Percentiles rank a stretch among this genome's conserved stretches.
phyloP scores from a whole-genome alignment of 2,888 invertebrate genomes.

The Xestia c-nigrum region DNA sequence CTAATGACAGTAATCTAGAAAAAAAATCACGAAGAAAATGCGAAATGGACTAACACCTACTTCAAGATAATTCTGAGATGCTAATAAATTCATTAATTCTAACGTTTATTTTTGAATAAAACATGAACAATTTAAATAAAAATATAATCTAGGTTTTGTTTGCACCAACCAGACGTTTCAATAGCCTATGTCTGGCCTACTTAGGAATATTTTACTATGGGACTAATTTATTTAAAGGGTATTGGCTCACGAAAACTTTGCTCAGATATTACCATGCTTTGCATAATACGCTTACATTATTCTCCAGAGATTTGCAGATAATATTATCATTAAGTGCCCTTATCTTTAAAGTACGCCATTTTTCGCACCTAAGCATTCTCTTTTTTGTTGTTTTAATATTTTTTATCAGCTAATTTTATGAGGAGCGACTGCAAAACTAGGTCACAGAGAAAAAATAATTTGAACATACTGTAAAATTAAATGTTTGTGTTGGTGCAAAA shows the following conservation, averaged over 20 bases:
- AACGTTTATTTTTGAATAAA: constrained; percentile 41
- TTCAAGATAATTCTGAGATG: constrained; percentile 5
- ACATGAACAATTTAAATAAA: constrained; percentile 23
- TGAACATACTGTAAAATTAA: constrained; percentile 14
- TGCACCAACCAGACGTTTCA: constrained; percentile 27
- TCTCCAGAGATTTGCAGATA: constrained; percentile 38
- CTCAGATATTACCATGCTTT: constrained; percentile 38
- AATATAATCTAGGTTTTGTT: constrained; percentile 32
- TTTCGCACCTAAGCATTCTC: constrained; percentile 18
- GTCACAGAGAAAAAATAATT: constrained; percentile 22
- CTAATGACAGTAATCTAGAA: not conserved
- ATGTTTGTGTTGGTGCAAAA: constrained; percentile 33
- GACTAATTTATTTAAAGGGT: constrained; percentile 43
- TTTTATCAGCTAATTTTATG: constrained; percentile 40
- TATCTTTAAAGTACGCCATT: constrained; percentile 37
- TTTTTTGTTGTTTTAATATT: constrained; percentile 38
- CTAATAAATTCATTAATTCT: constrained; percentile 22
- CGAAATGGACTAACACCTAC: not conserved
- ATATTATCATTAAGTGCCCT: constrained; percentile 49
- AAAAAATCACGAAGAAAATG: not conserved
- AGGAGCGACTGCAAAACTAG: constrained; percentile 27
- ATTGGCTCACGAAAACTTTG: constrained; percentile 39
- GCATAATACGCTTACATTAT: constrained; percentile 48
- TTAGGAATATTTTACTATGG: constrained; percentile 27
- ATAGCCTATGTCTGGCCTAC: constrained; percentile 40